Percentiles rank a stretch among this genome's conserved stretches.
Conservation (phyloP, 2,888 invertebrate species). For the Apotomis betuletana region DNA sequence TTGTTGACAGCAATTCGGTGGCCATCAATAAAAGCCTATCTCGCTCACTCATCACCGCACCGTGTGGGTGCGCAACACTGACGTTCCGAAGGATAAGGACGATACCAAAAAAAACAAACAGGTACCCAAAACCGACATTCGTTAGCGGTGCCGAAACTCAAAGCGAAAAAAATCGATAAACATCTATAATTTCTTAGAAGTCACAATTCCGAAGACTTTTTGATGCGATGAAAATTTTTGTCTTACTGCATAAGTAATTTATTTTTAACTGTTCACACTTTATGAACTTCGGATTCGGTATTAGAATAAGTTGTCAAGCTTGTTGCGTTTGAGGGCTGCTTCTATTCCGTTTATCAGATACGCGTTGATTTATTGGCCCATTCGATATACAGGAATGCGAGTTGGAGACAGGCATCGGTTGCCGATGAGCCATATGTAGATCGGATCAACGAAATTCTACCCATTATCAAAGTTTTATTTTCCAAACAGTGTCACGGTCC, state of each 20-base stretch:
- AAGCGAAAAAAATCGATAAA: slow-evolving; percentile 73
- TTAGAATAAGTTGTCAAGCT: slow-evolving; percentile 74
- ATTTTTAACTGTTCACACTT: slow-evolving; percentile 77
- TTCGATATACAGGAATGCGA: slow-evolving; percentile 73
- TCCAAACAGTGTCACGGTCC: slow-evolving; percentile 43
- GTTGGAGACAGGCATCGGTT: slow-evolving; percentile 60
- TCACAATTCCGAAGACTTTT: slow-evolving; percentile 59
- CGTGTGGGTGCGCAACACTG: slow-evolving; percentile 61
- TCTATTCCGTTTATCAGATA: slow-evolving; percentile 65
- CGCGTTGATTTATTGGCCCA: slow-evolving; percentile 66
- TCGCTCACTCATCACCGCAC: slow-evolving; percentile 64
- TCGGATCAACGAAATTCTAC: slow-evolving; percentile 55
- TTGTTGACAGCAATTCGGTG: slow-evolving; percentile 71
- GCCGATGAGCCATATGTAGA: slow-evolving; percentile 70
- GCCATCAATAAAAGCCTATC: slow-evolving; percentile 75
- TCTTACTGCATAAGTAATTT: slow-evolving; percentile 65
- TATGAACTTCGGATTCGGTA: slow-evolving; percentile 57
- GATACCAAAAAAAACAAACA: slow-evolving; percentile 67
- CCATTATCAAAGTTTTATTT: slow-evolving; percentile 41
- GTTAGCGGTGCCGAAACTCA: slow-evolving; percentile 76
- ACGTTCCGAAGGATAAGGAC: slow-evolving; percentile 56
- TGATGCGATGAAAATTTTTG: slow-evolving; percentile 66
- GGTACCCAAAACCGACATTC: slow-evolving; percentile 70
- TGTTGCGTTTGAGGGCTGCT: slow-evolving; percentile 59
- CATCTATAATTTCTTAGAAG: slow-evolving; percentile 78